Evolutionary conservation across 2,113 vertebrate genomes (phyloP).

Genomic region (Halcyon malimbica): DNA sequence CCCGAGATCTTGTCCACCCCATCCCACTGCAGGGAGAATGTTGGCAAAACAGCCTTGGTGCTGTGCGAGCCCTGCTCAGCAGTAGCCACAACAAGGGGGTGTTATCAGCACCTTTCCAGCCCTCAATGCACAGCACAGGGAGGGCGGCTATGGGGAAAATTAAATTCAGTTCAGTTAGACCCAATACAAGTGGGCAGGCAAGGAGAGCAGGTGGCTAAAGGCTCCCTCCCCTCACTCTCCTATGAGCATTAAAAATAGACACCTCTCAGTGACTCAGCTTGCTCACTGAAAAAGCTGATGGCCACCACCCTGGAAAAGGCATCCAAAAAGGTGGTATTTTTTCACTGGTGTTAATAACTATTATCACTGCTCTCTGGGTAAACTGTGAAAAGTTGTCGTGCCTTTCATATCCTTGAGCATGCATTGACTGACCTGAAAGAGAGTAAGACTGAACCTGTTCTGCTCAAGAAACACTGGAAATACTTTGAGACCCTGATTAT

Average conservation of each 20-base stretch:
- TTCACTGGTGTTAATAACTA: background rate
- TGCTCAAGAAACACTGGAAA: background rate
- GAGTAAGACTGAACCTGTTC: background rate
- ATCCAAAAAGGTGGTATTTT: background rate
- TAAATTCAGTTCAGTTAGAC: too few species aligned
- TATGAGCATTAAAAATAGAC: background rate
- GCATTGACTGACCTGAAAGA: background rate
- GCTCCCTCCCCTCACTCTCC: background rate
- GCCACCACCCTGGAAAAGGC: background rate
- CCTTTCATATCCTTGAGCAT: background rate
- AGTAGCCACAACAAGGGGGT: too few species aligned
- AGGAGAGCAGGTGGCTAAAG: fast-evolving
- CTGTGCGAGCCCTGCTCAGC: too few species aligned
- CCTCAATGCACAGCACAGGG: too few species aligned
- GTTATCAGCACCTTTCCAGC: too few species aligned
- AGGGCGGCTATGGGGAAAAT: too few species aligned
- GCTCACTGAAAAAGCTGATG: background rate
- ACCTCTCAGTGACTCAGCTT: background rate
- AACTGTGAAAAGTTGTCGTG: background rate
- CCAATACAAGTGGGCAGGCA: background rate
- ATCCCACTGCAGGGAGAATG: too few species aligned
- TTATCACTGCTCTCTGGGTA: background rate
- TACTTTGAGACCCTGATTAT: background rate
- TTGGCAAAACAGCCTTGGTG: too few species aligned
- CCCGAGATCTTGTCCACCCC: too few species aligned